phyloP scores from a whole-genome alignment of 2,797 vertebrate genomes.

The Catostomus latipinnis region DNA sequence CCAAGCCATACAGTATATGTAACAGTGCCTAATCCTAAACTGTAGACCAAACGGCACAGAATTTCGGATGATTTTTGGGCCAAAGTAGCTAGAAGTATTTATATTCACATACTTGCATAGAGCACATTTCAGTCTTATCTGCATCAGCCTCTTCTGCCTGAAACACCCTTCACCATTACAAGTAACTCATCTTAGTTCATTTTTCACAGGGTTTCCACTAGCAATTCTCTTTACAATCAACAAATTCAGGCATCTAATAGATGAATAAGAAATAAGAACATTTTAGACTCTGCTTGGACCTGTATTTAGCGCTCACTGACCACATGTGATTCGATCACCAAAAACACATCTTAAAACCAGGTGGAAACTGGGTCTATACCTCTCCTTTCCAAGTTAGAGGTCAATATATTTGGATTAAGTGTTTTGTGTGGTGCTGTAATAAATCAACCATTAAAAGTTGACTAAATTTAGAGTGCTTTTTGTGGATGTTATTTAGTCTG shows the following conservation, averaged over 20 bases:
- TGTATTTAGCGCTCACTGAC: too few species aligned
- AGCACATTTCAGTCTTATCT: slow-evolving; percentile 8
- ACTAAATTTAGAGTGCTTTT: slow-evolving; percentile 4
- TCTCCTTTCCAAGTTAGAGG: background rate
- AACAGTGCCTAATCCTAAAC: too few species aligned
- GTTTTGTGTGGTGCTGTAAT: background rate
- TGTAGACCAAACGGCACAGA: too few species aligned
- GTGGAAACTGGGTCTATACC: too few species aligned
- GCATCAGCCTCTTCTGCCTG: background rate
- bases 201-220: background rate
- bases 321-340: too few species aligned
- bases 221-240: slow-evolving; percentile 13
- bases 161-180: background rate
- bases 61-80: too few species aligned
- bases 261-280: too few species aligned
- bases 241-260: slow-evolving; percentile 21
- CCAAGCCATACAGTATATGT: too few species aligned
- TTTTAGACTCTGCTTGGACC: too few species aligned
- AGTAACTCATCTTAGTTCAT: slow-evolving; percentile 2
- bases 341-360: too few species aligned
- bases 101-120: too few species aligned
- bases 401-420: background rate
- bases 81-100: too few species aligned
- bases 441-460: background rate
- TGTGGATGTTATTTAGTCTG: background rate